Evolutionary conservation across 2,888 invertebrate species (phyloP).

Genomic region (Drosophila melanosoma): DNA sequence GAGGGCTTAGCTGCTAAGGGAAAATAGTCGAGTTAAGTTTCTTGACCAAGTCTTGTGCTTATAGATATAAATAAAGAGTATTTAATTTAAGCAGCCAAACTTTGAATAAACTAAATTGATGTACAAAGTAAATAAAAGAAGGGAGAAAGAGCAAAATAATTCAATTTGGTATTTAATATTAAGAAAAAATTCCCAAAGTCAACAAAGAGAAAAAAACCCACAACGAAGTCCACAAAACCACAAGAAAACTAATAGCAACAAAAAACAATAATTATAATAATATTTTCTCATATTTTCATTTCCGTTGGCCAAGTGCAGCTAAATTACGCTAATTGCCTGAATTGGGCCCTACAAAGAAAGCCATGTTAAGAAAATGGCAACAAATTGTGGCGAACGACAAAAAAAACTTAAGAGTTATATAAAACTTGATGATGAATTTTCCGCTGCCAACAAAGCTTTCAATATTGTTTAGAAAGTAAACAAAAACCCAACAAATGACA

Average conservation of each 20-base stretch:
- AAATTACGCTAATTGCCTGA: slow-evolving; percentile 74
- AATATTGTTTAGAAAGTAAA: slow-evolving; percentile 62
- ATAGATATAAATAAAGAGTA: slow-evolving; percentile 58
- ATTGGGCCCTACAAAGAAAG: slow-evolving; percentile 49
- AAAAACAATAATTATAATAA: slow-evolving; percentile 32
- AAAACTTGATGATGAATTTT: slow-evolving; percentile 59
- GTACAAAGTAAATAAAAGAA: neutral
- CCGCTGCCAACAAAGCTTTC: slow-evolving; percentile 51
- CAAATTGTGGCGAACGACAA: slow-evolving; percentile 27
- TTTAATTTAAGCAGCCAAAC: neutral
- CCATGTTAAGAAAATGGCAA: slow-evolving; percentile 43
- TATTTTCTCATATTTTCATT: slow-evolving; percentile 62
- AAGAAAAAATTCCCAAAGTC: slow-evolving; percentile 7
- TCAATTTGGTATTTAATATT: slow-evolving; percentile 10
- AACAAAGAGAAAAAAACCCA: slow-evolving; percentile 1
- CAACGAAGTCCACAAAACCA: slow-evolving; percentile 14
- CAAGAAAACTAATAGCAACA: slow-evolving; percentile 9
- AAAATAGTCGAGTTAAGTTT: neutral
- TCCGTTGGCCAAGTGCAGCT: slow-evolving; percentile 76
- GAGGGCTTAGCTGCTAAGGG: slow-evolving; percentile 11
- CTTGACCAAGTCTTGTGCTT: slow-evolving; percentile 40
- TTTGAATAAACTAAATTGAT: slow-evolving; percentile 1
- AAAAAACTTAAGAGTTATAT: slow-evolving; percentile 49
- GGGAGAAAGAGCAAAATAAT: neutral
- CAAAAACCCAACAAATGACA: slow-evolving; percentile 46